Conservation (phyloP, 2,888 invertebrate genomes). For the Pseudanteris insignis region DNA sequence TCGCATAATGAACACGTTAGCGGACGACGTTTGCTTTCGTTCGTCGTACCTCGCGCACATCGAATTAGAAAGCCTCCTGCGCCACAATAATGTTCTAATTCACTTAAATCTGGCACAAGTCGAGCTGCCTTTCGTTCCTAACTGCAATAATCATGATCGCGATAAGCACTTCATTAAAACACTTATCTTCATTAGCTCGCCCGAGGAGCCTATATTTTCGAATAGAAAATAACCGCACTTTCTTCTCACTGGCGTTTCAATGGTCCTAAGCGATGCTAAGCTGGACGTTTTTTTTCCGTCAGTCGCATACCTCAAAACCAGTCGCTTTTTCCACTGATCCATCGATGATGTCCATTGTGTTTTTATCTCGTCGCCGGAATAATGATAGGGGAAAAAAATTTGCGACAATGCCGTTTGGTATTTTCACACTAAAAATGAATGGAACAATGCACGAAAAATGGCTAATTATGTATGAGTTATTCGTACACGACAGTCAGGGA, state of each 20-base stretch:
- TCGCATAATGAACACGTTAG: slow-evolving; percentile 24
- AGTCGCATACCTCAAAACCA: slow-evolving; percentile 19
- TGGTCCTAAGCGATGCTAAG: too few relatives aligned
- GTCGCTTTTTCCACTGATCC: slow-evolving; percentile 7
- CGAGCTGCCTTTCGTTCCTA: slow-evolving; percentile 35
- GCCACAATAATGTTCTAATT: slow-evolving; percentile 42
- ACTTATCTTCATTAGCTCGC: slow-evolving; percentile 42
- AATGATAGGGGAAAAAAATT: slow-evolving; percentile 21
- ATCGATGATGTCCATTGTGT: slow-evolving; percentile 25
- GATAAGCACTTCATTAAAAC: slow-evolving; percentile 41
- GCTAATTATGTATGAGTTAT: slow-evolving; percentile 32
- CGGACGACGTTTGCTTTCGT: slow-evolving; percentile 27
- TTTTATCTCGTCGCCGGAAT: slow-evolving; percentile 23
- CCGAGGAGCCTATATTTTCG: slow-evolving; percentile 28
- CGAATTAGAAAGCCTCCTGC: slow-evolving; percentile 32
- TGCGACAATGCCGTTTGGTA: slow-evolving; percentile 25
- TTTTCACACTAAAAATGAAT: slow-evolving; percentile 35
- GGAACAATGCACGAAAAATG: slow-evolving; percentile 32
- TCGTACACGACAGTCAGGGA: slow-evolving; percentile 22
- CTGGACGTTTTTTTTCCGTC: too few relatives aligned
- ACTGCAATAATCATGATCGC: slow-evolving; percentile 34
- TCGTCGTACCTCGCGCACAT: slow-evolving; percentile 2
- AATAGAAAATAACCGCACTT: slow-evolving; percentile 27
- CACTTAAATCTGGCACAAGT: slow-evolving; percentile 38
- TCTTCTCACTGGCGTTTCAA: too few relatives aligned